Conservation (phyloP, 2,797 vertebrate species). For the Perodicticus potto region DNA sequence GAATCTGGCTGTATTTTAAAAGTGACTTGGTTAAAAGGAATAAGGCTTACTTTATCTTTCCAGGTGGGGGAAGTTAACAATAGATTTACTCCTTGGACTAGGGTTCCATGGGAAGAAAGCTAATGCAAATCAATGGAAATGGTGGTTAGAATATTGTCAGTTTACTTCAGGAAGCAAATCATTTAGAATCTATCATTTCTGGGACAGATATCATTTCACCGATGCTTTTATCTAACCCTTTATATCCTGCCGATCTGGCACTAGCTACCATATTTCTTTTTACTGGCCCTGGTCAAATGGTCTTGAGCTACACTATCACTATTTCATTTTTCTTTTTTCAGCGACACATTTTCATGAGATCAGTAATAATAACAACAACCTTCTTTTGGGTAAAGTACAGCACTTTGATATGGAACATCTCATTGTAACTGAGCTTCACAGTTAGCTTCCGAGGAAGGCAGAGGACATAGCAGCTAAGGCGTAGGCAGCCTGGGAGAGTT, state of each 20-base stretch:
- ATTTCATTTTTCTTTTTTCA: background rate
- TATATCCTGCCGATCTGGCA: background rate
- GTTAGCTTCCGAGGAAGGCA: background rate
- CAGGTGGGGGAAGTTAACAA: background rate
- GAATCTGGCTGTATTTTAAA: background rate
- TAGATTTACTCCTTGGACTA: background rate
- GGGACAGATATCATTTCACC: background rate
- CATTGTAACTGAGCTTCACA: background rate
- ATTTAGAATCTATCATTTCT: background rate
- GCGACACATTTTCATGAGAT: slow-evolving; percentile 1
- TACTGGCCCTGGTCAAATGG: background rate
- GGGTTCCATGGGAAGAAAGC: background rate
- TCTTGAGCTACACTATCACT: background rate
- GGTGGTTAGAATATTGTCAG: background rate
- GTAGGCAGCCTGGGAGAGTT: background rate
- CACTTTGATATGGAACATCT: background rate
- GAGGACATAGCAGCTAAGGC: background rate
- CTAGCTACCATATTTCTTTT: background rate
- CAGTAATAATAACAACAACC: background rate
- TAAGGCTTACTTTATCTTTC: background rate
- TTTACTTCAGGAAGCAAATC: background rate
- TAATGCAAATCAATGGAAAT: background rate
- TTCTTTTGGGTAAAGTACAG: background rate
- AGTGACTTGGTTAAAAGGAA: background rate
- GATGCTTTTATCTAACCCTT: background rate